These are phyloP conservation scores for Oscarella lobularis DNA, from an alignment of 37 sponge, comb jelly and placozoan genomes.

Conservation along the genomic window DNA sequence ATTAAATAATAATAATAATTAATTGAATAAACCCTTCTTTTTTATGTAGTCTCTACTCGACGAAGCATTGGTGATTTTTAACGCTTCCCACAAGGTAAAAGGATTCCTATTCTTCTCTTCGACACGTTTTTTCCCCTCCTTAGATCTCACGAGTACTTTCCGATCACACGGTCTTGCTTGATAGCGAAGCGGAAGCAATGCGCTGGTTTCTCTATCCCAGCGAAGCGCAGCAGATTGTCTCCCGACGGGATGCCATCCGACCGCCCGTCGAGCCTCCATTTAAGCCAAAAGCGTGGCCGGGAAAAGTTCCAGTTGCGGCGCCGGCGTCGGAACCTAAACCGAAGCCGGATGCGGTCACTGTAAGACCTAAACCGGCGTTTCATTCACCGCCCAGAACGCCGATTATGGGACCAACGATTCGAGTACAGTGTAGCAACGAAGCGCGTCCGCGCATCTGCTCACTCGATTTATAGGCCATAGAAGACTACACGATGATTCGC, in stretches of 20 bases:
- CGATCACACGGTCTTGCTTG: slow-evolving; percentile 33
- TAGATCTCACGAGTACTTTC: too few species aligned
- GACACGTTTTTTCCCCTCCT: too few species aligned
- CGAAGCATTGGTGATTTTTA: too few species aligned
- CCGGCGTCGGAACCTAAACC: too few species aligned
- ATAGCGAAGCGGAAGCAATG: slow-evolving; percentile 30
- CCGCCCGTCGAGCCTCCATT: too few species aligned
- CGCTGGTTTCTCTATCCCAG: slow-evolving; percentile 77
- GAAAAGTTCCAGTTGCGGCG: too few species aligned
- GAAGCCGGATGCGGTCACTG: not conserved
- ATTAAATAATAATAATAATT: too few species aligned
- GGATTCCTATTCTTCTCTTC: too few species aligned
- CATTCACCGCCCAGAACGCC: slow-evolving; percentile 63
- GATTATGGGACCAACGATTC: slow-evolving; percentile 57
- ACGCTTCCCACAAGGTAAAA: too few species aligned
- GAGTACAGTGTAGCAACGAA: slow-evolving; percentile 17
- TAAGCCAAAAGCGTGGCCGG: too few species aligned
- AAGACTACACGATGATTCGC: slow-evolving; percentile 68
- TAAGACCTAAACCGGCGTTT: slow-evolving; percentile 17
- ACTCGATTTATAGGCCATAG: slow-evolving; percentile 31
- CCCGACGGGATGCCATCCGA: not conserved
- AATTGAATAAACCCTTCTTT: too few species aligned
- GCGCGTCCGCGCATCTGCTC: not conserved
- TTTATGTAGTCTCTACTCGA: too few species aligned
- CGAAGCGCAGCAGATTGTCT: slow-evolving; percentile 36